phyloP scores from a whole-genome alignment of 2,888 invertebrate species.

The Napeogenes sylphis region DNA sequence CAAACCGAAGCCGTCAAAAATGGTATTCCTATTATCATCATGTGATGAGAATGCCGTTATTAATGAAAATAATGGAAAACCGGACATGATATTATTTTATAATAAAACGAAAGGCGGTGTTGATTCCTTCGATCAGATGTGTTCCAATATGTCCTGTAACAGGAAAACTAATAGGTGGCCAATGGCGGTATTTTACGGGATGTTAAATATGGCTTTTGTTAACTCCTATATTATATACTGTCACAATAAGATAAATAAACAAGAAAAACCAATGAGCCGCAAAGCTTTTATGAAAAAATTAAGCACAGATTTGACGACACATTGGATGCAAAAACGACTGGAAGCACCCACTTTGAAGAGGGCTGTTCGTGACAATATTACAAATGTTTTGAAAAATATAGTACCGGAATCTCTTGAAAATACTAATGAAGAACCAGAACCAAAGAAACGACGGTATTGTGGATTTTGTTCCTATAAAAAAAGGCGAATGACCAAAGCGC shows the following conservation, averaged over 20 bases:
- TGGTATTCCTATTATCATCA: constrained; percentile 25
- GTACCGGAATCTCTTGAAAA: too few relatives aligned
- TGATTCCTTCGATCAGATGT: constrained; percentile 28
- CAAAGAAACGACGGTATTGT: too few relatives aligned
- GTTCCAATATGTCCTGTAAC: constrained; percentile 17
- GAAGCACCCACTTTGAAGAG: constrained; percentile 2
- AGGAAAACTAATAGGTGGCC: constrained; percentile 29
- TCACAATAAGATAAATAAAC: constrained; percentile 17
- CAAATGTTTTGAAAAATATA: too few relatives aligned
- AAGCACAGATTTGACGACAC: constrained; percentile 16
- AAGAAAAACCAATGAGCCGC: constrained; percentile 15
- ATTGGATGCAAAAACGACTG: constrained; percentile 16
- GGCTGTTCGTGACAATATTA: too few relatives aligned
- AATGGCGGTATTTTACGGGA: constrained; percentile 31
- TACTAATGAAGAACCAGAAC: too few relatives aligned
- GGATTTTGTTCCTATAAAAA: too few relatives aligned
- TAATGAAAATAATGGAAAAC: constrained; percentile 36
- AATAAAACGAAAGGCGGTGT: constrained; percentile 27
- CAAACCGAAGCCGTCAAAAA: constrained; percentile 24
- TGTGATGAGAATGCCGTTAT: constrained; percentile 31
- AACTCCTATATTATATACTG: constrained; percentile 23
- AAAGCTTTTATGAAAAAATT: constrained; percentile 19
- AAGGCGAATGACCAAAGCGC: too few relatives aligned
- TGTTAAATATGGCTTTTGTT: constrained; percentile 28
- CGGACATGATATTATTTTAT: constrained; percentile 24